These are phyloP conservation scores for Siphlonurus alternatus DNA, from an alignment of 2,888 invertebrate species.

Conservation along the genomic window DNA sequence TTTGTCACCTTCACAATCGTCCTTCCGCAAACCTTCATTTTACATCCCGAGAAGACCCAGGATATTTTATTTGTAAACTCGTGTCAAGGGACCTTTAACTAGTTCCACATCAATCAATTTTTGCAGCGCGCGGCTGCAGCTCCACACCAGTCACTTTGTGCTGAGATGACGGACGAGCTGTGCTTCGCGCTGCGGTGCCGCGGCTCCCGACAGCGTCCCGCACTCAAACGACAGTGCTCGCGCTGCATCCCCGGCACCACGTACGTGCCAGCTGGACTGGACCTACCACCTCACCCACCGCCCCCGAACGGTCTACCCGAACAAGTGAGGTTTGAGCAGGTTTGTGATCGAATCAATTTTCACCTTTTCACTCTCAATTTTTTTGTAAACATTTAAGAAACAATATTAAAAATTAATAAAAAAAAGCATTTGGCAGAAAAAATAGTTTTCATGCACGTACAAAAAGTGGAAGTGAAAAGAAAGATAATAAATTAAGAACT, in stretches of 20 bases:
- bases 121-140: slow-evolving; percentile 18
- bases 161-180: slow-evolving; percentile 59
- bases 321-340: slow-evolving; percentile 10
- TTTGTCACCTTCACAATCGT: too few species aligned
- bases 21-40: background rate
- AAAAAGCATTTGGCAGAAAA: too few species aligned
- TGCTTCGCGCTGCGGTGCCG: slow-evolving; percentile 44
- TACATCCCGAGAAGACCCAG: background rate
- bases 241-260: slow-evolving; percentile 34
- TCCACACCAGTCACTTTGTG: slow-evolving; percentile 49
- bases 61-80: background rate
- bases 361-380: too few species aligned
- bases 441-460: too few species aligned
- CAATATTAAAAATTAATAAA: too few species aligned
- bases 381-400: too few species aligned
- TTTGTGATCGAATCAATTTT: too few species aligned
- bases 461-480: too few species aligned
- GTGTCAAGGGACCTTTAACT: background rate
- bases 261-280: slow-evolving; percentile 28
- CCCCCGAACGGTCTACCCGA: slow-evolving; percentile 19
- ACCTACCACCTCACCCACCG: slow-evolving; percentile 29
- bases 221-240: slow-evolving; percentile 43
- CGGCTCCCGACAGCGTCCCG: slow-evolving; percentile 47
- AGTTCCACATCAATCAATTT: too few species aligned
- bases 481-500: too few species aligned